A percentile compares a stretch with the other conserved stretches of the same genome.
Evolutionary conservation across 2,888 invertebrate genomes (phyloP).

Genomic region (Stenurella melanura): DNA sequence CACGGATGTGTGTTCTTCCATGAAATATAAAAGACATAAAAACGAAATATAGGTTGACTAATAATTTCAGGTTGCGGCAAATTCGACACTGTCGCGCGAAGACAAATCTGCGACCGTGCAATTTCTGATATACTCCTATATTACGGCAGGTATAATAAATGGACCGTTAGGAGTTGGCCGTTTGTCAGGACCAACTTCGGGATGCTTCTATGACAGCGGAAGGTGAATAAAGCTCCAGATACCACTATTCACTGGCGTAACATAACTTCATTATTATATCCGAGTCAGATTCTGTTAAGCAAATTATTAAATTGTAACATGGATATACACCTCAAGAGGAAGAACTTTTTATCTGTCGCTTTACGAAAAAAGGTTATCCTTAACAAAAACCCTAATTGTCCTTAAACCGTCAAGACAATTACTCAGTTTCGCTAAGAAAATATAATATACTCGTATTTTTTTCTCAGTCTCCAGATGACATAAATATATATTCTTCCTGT

Average conservation of each 20-base stretch:
- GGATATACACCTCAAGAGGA: background rate
- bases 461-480: too few relatives aligned
- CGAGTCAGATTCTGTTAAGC: too few relatives aligned
- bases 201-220: constrained; percentile 9
- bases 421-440: too few relatives aligned
- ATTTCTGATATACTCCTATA: constrained; percentile 69
- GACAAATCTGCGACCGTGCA: constrained; percentile 68
- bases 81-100: constrained; percentile 63
- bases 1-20: constrained; percentile 22
- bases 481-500: too few relatives aligned
- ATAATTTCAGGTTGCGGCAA: constrained; percentile 52
- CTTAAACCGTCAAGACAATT: too few relatives aligned
- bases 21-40: constrained; percentile 34
- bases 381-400: too few relatives aligned
- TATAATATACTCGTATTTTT: too few relatives aligned
- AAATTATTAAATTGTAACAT: background rate
- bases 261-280: background rate
- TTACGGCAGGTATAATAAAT: constrained; percentile 68
- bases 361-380: too few relatives aligned
- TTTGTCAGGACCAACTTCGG: constrained; percentile 64
- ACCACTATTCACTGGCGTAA: constrained; percentile 31
- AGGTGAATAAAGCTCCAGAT: constrained; percentile 5
- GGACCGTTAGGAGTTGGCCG: constrained; percentile 61
- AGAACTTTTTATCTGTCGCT: background rate
- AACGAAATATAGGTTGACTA: constrained; percentile 36